Evolutionary conservation across 2,888 invertebrate genomes (phyloP).

Genomic region (Zonitis immaculata): DNA sequence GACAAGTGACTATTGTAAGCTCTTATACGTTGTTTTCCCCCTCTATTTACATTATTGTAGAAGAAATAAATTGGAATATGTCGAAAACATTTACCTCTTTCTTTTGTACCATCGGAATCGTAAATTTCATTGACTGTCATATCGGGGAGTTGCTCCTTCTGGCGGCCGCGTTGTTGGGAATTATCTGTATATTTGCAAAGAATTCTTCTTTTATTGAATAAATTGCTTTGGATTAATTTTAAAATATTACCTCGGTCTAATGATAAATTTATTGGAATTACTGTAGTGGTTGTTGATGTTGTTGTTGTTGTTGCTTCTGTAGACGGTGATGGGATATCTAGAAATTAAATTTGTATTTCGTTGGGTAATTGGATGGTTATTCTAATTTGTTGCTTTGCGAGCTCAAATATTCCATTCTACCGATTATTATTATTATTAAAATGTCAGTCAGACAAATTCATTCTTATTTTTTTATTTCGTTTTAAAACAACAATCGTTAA

Average conservation of each 20-base stretch:
- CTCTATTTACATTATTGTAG: neutral
- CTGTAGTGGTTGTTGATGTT: constrained; percentile 31
- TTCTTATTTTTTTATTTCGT: too few relatives aligned
- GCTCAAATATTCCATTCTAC: too few relatives aligned
- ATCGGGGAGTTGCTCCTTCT: constrained; percentile 35
- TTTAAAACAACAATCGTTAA: too few relatives aligned
- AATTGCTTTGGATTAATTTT: neutral
- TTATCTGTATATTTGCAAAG: constrained; percentile 28
- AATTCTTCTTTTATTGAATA: neutral
- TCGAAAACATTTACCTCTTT: constrained; percentile 34
- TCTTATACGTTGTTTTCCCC: too few relatives aligned
- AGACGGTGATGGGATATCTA: constrained; percentile 42
- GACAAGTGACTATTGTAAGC: too few relatives aligned
- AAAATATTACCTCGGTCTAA: constrained; percentile 31
- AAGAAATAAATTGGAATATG: constrained; percentile 15
- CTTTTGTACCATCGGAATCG: constrained; percentile 39
- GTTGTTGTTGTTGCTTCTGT: constrained; percentile 33
- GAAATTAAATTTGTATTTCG: constrained; percentile 16
- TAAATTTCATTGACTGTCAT: constrained; percentile 40
- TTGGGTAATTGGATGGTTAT: neutral
- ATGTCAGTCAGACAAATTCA: too few relatives aligned
- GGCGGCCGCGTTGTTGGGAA: constrained; percentile 33
- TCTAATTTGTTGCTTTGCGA: too few relatives aligned
- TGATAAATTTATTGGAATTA: constrained; percentile 26
- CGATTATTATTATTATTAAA: too few relatives aligned